phyloP scores from a whole-genome alignment of 2,888 invertebrate species.

The Netelia fuscicornis region DNA sequence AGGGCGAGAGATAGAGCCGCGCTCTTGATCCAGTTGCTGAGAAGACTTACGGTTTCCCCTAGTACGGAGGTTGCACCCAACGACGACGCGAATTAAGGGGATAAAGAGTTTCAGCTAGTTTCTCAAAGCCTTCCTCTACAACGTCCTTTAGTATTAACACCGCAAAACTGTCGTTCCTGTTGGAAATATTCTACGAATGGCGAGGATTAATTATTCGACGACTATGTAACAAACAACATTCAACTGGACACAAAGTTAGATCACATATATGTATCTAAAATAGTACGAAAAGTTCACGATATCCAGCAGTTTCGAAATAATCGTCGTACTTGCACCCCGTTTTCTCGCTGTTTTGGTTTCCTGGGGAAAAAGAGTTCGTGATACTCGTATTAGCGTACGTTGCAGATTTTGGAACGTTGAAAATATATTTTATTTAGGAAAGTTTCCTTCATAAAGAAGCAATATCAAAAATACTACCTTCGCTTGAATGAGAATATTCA shows the following conservation, averaged over 20 bases:
- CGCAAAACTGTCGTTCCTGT: not conserved
- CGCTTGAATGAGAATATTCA: no score
- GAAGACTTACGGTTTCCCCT: conserved; percentile 56
- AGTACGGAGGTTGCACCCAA: conserved; percentile 38
- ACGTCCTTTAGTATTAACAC: conserved; percentile 20
- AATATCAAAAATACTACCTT: no score
- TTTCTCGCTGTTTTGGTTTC: not conserved
- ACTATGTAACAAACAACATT: not conserved
- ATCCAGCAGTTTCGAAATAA: not conserved
- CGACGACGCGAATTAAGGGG: conserved; percentile 42
- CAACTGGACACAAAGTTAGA: not conserved
- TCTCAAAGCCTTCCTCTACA: conserved; percentile 17
- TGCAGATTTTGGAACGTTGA: no score
- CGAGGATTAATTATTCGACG: not conserved
- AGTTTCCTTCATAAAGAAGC: no score
- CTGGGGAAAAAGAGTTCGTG: no score
- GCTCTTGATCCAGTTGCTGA: conserved; percentile 47
- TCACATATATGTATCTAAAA: not conserved
- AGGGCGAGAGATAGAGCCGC: not conserved
- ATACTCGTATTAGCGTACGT: no score
- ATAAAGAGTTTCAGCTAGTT: conserved; percentile 46
- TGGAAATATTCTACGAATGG: not conserved
- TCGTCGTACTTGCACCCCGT: not conserved
- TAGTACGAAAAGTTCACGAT: not conserved
- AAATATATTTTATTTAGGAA: no score